These are phyloP conservation scores for Pimephales promelas DNA, from an alignment of 2,113 vertebrate species.

Conservation along the genomic window DNA sequence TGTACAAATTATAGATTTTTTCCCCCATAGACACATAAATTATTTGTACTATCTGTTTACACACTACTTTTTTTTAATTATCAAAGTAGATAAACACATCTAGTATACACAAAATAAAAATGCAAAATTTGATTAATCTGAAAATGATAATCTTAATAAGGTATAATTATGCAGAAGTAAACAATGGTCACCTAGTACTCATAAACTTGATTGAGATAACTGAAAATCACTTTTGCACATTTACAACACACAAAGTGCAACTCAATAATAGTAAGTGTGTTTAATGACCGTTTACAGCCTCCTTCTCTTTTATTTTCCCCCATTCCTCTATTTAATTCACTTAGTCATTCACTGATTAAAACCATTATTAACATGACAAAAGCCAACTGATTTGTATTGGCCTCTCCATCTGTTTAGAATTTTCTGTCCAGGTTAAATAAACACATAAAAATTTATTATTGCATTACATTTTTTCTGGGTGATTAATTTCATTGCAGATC, in stretches of 20 bases:
- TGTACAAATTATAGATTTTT: not conserved
- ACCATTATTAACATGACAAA: slow-evolving; percentile 95
- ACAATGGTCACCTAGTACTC: slow-evolving; percentile 52
- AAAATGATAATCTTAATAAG: slow-evolving; percentile 51
- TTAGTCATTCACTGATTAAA: slow-evolving; percentile 97
- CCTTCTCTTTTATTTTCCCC: slow-evolving; percentile 85
- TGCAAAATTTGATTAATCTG: not conserved
- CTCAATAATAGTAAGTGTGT: slow-evolving; percentile 93
- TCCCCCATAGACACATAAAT: too few relatives aligned
- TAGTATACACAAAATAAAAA: not conserved
- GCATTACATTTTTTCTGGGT: slow-evolving; percentile 96
- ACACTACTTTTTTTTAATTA: not conserved
- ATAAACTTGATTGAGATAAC: slow-evolving; percentile 62
- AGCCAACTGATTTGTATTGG: slow-evolving; percentile 92
- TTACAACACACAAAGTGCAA: slow-evolving; percentile 86
- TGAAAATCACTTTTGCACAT: slow-evolving; percentile 72
- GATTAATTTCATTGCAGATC: slow-evolving; percentile 99
- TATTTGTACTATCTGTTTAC: not conserved
- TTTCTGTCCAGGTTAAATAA: slow-evolving; percentile 93
- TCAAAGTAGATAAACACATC: not conserved
- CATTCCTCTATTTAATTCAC: slow-evolving; percentile 85
- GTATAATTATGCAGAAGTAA: slow-evolving; percentile 64
- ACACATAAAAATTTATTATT: slow-evolving; percentile 98
- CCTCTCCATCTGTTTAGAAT: slow-evolving; percentile 86
- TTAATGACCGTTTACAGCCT: slow-evolving; percentile 88